phyloP scores from a whole-genome alignment of 2,797 vertebrate species.

The Trematomus bernacchii region DNA sequence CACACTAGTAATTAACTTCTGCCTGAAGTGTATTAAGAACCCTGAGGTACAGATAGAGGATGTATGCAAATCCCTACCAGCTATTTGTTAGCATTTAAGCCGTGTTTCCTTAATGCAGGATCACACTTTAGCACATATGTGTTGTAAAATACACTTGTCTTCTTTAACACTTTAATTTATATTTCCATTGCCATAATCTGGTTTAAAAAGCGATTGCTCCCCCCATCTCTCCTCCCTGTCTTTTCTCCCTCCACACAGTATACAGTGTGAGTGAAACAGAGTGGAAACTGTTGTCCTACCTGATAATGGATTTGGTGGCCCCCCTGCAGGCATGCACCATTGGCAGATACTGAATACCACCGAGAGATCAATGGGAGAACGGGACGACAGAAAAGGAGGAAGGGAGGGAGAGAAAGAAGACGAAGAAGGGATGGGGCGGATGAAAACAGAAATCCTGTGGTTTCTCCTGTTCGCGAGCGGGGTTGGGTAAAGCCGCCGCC shows the following conservation, averaged over 20 bases:
- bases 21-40: conserved; percentile 34
- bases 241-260: conserved; percentile 49
- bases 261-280: conserved; percentile 79
- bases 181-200: conserved; percentile 68
- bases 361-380: conserved; percentile 83
- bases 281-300: conserved; percentile 88
- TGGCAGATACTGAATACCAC: conserved; percentile 88
- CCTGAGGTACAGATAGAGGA: not conserved
- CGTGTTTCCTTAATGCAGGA: conserved; percentile 21
- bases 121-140: conserved; percentile 17
- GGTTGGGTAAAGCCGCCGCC: conserved; percentile 78
- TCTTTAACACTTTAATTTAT: conserved; percentile 56
- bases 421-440: conserved; percentile 75
- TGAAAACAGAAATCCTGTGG: conserved; percentile 82
- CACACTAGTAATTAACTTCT: conserved; percentile 50
- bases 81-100: conserved; percentile 24
- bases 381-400: conserved; percentile 66
- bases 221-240: conserved; percentile 44
- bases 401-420: conserved; percentile 73
- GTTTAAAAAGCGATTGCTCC: conserved; percentile 59
- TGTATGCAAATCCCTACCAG: conserved; percentile 18
- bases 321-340: conserved; percentile 87
- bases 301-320: conserved; percentile 89
- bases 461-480: conserved; percentile 76
- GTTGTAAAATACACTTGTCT: conserved; percentile 22